Base-by-base conservation (phyloP, 1,140 invertebrate species). In the Galleria mellonella region DNA sequence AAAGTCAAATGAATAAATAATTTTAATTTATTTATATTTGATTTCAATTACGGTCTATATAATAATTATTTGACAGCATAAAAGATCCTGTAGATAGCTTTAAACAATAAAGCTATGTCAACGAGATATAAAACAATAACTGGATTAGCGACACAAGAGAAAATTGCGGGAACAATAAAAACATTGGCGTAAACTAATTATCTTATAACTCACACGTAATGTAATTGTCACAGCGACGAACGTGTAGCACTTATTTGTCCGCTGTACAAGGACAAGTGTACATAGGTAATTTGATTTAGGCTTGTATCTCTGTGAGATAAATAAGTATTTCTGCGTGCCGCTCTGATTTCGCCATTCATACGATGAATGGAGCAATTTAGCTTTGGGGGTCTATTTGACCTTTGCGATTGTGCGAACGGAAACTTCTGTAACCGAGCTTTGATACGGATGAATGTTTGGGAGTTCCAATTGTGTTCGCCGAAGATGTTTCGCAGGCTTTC, bases 261-360 rank as follows among this genome's bases (percentile, higher is more conserved):
- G 36, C 17, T 37, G 38, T 32, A 41, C 12, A 29, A 13, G 15
- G 30, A 12, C 31, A 10, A 32, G 42, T 47, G 35, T 46, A 37
- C 31, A 33, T 11, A 38, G 3, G 41, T 65, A 61, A 65, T 57
- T 52, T 39, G 36, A 61, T 65, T 60, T 41, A 35, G 37, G 43
- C 50, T 23, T 23, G 39, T 53, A 47, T 48, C 48, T 46, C 10
- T 47, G 37, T n/a, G 57, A 61, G 55, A 64, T 62, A 59, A 62
- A 55, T 62, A 57, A 62, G 38, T 42, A 40, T 48, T 23, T 48
- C 37, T 32, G 14, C 23, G 36, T 32, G 44, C 35, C 32, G 37
- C 35, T 50, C 51, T 66, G 59, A 66, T 66, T 66, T 62, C 43
- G 38, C 59, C 48, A 66, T 66, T 66, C 55, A 66, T 43, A 23